Evolutionary conservation across 2,797 vertebrate species (phyloP).

Genomic region (Phoeniculus purpureus): DNA sequence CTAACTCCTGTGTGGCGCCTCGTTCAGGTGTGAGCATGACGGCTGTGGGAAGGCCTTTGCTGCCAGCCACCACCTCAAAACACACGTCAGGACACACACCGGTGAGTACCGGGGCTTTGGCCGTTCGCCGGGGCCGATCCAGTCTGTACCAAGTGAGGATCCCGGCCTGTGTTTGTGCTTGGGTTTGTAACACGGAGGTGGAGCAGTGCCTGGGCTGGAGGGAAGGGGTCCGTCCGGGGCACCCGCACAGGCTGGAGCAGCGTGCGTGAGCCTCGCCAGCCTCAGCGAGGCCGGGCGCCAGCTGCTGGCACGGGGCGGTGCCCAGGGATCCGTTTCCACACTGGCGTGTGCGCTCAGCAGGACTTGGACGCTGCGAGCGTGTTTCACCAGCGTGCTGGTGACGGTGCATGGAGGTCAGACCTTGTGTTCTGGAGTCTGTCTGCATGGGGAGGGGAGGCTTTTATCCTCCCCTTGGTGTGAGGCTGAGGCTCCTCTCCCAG

Average conservation of each 20-base stretch:
- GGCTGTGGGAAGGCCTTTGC: constrained; percentile 99
- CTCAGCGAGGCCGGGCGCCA: neutral
- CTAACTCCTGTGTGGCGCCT: neutral
- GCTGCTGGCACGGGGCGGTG: neutral
- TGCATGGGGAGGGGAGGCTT: neutral
- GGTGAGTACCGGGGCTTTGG: constrained; percentile 78
- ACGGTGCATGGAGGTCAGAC: neutral
- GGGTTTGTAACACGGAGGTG: rapidly evolving
- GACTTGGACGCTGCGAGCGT: neutral
- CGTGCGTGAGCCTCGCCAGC: neutral
- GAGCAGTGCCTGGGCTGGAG: neutral
- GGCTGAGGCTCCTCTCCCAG: neutral
- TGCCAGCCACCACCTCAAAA: constrained; percentile 98
- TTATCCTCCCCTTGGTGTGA: neutral
- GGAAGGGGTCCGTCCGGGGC: neutral
- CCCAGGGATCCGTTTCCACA: neutral
- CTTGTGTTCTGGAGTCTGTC: neutral
- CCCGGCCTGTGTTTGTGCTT: neutral
- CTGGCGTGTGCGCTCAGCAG: neutral
- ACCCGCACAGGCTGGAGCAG: neutral
- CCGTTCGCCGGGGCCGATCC: neutral
- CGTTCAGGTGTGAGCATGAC: constrained; percentile 92
- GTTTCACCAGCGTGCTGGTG: neutral
- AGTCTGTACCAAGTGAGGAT: neutral
- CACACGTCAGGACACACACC: constrained; percentile 98